Evolutionary conservation across 2,113 vertebrate genomes (phyloP).

Genomic region (Bos taurus): DNA sequence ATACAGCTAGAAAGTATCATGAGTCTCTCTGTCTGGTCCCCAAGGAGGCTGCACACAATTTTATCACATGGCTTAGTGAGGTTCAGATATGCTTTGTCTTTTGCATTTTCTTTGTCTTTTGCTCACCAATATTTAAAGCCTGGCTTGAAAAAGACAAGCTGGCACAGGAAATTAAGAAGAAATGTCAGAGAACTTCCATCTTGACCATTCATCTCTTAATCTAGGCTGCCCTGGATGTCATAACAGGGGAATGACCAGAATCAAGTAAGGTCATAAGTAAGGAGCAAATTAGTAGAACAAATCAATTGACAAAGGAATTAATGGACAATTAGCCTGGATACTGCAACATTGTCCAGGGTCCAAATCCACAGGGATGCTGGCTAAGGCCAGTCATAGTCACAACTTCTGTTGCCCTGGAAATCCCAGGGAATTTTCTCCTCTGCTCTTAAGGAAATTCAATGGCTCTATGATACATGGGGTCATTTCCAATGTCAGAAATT

Average conservation of each 20-base stretch:
- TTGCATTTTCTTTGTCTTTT: not conserved
- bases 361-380: not conserved
- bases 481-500: not conserved
- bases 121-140: not conserved
- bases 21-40: not conserved
- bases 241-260: not conserved
- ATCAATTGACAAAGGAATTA: not conserved
- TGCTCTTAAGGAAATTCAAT: not conserved
- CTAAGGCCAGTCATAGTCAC: not conserved
- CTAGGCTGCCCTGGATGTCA: not conserved
- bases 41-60: not conserved
- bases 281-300: not conserved
- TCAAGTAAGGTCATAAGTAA: not conserved
- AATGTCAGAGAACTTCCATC: not conserved
- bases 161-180: not conserved
- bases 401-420: not conserved
- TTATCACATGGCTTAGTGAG: not conserved
- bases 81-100: not conserved
- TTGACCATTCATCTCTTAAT: not conserved
- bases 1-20: not conserved
- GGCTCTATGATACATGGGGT: not conserved
- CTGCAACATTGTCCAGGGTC: not conserved
- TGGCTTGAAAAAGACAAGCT: not conserved
- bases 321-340: not conserved
- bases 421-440: not conserved